Percentiles rank a stretch among this genome's conserved stretches.
Evolutionary conservation across 2,888 invertebrate species (phyloP).

Genomic region (Epirrhoe alternata): DNA sequence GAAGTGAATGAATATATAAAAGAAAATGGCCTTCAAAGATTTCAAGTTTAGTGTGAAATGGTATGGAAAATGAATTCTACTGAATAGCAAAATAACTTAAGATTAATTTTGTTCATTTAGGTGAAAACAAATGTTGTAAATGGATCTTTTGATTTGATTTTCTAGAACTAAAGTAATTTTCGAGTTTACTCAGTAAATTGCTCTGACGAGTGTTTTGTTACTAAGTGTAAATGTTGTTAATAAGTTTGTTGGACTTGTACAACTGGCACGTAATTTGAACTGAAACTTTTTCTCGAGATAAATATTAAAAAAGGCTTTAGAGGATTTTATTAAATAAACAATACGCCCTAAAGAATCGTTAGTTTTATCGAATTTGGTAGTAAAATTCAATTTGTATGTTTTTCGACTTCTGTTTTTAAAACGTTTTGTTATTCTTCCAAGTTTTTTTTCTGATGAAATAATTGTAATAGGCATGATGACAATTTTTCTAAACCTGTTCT

Average conservation of each 20-base stretch:
- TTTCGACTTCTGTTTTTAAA: no score
- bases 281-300: background rate
- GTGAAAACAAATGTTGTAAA: conserved; percentile 17
- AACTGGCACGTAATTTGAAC: conserved; percentile 18
- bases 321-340: background rate
- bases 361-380: background rate
- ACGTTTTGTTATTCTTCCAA: no score
- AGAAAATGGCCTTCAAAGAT: no score
- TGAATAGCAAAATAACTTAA: conserved; percentile 4
- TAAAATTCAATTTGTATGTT: no score
- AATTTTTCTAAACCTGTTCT: no score
- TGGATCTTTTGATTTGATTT: conserved; percentile 29
- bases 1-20: no score
- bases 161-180: conserved; percentile 22
- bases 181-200: conserved; percentile 16
- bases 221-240: conserved; percentile 11
- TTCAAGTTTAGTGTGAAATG: background rate
- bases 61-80: background rate
- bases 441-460: no score
- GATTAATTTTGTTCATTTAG: conserved; percentile 14
- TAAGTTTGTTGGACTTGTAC: conserved; percentile 15
- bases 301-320: background rate
- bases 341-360: background rate
- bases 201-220: conserved; percentile 18
- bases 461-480: no score